Evolutionary conservation across 2,888 invertebrate species (phyloP).

Genomic region (Meandrusa payeni): DNA sequence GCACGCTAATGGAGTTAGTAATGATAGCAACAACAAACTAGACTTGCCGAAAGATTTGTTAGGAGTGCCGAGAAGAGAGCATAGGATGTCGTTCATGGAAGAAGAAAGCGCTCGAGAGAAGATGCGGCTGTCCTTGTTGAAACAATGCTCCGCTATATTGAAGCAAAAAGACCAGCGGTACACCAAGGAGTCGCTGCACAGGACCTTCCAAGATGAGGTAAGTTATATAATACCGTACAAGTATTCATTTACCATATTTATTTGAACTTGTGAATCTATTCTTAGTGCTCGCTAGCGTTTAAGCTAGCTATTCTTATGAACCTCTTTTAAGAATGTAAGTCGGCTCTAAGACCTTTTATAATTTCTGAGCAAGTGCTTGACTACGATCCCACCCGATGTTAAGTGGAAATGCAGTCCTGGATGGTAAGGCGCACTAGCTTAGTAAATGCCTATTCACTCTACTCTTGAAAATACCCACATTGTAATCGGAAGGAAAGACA

Average conservation of each 20-base stretch:
- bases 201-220: constrained; percentile 86
- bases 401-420: no score
- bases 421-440: no score
- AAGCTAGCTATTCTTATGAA: no score
- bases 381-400: no score
- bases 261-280: no score
- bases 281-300: no score
- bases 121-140: constrained; percentile 80
- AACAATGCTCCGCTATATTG: constrained; percentile 84
- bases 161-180: constrained; percentile 82
- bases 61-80: constrained; percentile 48
- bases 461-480: no score
- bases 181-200: constrained; percentile 83
- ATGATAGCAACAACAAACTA: constrained; percentile 7
- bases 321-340: no score
- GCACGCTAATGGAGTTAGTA: constrained; percentile 6
- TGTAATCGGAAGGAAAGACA: no score
- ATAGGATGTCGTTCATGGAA: constrained; percentile 84
- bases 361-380: no score
- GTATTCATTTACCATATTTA: background rate
- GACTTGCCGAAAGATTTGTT: constrained; percentile 37
- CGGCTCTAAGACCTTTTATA: no score
- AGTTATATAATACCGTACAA: constrained; percentile 32
- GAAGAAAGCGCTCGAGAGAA: constrained; percentile 85
- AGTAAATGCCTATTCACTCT: no score